Evolutionary conservation across 2,113 vertebrate species (phyloP), one percentile per base, ranked within the genome.

Genomic region (Meles meles): DNA sequence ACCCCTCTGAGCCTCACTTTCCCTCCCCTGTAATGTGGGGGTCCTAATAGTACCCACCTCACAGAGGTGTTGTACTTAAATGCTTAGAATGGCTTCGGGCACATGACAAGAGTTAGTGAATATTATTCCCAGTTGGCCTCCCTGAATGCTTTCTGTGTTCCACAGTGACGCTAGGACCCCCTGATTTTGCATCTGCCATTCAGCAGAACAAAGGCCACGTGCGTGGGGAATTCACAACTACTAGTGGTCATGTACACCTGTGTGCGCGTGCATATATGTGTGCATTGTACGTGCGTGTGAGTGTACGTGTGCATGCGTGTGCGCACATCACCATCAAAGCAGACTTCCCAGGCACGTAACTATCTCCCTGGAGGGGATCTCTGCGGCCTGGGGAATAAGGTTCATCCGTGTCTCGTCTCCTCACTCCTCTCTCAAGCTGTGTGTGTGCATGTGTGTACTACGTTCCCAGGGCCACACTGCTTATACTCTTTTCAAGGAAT

Each of bases 61-160:
- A 7, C 3, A 39, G 57, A 95, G 8, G 55, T 55, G 17, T 55
- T 82, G 47, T 23, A 31, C 39, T 63, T 25, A 21, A 77, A 71
- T 23, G 21, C 29, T 31, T 25, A 76, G 57, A 29, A 44, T 0
- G 29, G 21, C 49, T 3, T 39, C 27, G 4, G 39, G 39, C 27
- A 18, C 6, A 31, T 5, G 27, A 20, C 0, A 0, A 6, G 0
- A 69, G 14, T 83, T 15, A 34, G 37, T 0, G 37, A 4, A 13
- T 29, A 17, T 37, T 81, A 15, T 7, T 42, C 14, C 72, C 15
- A 11, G 21, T 61, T n/a, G 37, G 17, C 6, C 23, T 59, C 7
- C n/a, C 31, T 13, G 3, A 18, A 3, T 14, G 55, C 55, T 71
- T 85, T 55, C 49, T 27, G 6, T 21, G 34, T 29, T 55, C 79